Conservation (phyloP, 1,140 invertebrate genomes). For the Microvelia longipes region DNA sequence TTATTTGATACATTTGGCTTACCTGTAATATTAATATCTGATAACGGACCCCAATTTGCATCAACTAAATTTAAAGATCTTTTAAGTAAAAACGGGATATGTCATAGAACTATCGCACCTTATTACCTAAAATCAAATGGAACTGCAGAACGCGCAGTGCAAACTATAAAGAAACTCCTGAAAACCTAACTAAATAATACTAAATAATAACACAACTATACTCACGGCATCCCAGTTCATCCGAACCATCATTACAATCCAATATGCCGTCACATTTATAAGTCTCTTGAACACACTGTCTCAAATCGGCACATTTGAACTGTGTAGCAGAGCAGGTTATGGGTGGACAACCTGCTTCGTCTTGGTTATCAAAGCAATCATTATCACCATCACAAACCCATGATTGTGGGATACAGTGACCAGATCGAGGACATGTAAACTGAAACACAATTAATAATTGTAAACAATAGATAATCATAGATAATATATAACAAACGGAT, state of each 20-base stretch:
- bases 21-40: too few relatives aligned
- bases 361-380: conserved; percentile 94
- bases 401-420: conserved; percentile 88
- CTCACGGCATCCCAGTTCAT: conserved; percentile 70
- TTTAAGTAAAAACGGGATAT: too few relatives aligned
- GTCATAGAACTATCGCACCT: too few relatives aligned
- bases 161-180: too few relatives aligned
- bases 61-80: too few relatives aligned
- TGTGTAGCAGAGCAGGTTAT: conserved; percentile 82
- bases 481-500: too few relatives aligned
- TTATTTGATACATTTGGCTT: too few relatives aligned
- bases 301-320: conserved; percentile 79
- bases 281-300: conserved; percentile 82
- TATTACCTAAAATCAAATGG: too few relatives aligned
- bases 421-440: conserved; percentile 86
- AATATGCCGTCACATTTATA: conserved; percentile 90
- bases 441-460: conserved; percentile 33
- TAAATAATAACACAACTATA: conserved; percentile 14
- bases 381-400: conserved; percentile 84
- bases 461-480: too few relatives aligned
- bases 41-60: too few relatives aligned
- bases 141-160: too few relatives aligned
- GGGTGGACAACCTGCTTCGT: conserved; percentile 91
- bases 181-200: too few relatives aligned
- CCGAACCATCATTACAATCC: conserved; percentile 80